These are phyloP conservation scores for Brienomyrus longianalis DNA, from an alignment of 2,113 vertebrate genomes.

Conservation along the genomic window DNA sequence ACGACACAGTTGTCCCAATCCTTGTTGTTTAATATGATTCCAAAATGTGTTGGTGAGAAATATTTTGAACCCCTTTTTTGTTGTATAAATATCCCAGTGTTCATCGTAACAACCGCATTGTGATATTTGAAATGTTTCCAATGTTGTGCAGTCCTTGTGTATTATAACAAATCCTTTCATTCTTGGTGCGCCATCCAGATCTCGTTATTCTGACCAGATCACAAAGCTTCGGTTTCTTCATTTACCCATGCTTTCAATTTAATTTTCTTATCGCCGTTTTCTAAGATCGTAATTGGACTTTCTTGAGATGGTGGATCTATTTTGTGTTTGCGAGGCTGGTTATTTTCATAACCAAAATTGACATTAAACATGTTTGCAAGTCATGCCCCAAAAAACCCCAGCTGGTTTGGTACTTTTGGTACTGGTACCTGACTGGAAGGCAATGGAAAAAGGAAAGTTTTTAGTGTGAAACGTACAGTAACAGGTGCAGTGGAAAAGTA, in stretches of 20 bases:
- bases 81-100: not conserved
- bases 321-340: not conserved
- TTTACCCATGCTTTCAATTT: not conserved
- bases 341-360: not conserved
- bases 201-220: not conserved
- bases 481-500: not conserved
- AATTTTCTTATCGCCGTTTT: not conserved
- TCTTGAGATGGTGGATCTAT: not conserved
- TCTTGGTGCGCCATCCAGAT: not conserved
- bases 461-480: not conserved
- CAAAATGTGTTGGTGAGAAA: not conserved
- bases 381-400: not conserved
- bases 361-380: not conserved
- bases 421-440: not conserved
- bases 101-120: not conserved
- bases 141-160: not conserved
- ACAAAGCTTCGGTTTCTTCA: not conserved
- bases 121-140: not conserved
- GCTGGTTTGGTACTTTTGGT: not conserved
- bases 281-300: not conserved
- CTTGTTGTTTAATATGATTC: not conserved
- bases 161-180: not conserved
- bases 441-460: not conserved
- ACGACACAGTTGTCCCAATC: not conserved
- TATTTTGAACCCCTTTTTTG: not conserved